phyloP scores from a whole-genome alignment of 2,113 vertebrate species.

The Bucco capensis region DNA sequence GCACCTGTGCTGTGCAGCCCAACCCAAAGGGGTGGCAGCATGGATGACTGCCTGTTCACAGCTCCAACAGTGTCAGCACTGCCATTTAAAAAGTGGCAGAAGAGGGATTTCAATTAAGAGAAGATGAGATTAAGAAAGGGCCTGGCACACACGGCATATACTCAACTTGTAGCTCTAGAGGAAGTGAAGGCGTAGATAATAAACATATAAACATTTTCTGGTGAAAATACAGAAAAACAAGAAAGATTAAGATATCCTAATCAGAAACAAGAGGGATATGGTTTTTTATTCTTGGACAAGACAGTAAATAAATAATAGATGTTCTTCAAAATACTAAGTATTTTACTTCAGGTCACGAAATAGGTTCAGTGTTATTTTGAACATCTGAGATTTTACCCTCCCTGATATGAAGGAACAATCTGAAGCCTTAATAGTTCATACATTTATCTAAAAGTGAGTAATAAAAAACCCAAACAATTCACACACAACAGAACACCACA shows the following conservation, averaged over 20 bases:
- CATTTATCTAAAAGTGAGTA: neutral
- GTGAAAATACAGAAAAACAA: neutral
- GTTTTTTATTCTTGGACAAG: neutral
- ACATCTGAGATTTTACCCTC: neutral
- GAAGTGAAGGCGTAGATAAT: neutral
- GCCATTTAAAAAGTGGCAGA: neutral
- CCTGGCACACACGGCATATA: neutral
- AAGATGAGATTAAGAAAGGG: neutral
- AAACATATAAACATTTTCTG: neutral
- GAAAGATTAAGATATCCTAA: neutral
- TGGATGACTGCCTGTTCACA: neutral
- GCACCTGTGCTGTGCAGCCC: accelerated
- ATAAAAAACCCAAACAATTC: neutral
- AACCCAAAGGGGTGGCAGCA: neutral
- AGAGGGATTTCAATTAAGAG: neutral
- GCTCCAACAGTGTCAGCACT: too few species aligned
- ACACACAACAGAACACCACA: too few species aligned
- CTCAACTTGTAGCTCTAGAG: neutral
- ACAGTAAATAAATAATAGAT: neutral
- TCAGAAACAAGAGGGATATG: neutral
- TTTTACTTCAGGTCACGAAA: neutral
- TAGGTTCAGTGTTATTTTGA: neutral
- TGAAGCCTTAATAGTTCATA: neutral
- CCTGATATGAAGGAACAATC: neutral
- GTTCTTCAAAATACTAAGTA: neutral